phyloP scores from a whole-genome alignment of 2,797 vertebrate species.

The Tokudaia tokunoshimensis region DNA sequence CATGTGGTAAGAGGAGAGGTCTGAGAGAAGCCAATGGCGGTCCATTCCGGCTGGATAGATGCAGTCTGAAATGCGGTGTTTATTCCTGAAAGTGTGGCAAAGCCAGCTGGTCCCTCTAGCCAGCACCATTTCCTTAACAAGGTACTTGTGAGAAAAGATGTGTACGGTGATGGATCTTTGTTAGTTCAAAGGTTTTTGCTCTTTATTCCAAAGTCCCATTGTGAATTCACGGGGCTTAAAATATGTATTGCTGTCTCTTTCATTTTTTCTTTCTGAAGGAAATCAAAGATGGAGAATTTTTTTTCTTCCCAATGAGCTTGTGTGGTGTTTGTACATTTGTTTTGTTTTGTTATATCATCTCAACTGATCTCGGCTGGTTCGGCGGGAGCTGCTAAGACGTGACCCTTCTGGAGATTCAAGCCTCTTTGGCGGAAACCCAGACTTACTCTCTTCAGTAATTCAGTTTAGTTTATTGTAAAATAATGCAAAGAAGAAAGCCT shows the following conservation, averaged over 20 bases:
- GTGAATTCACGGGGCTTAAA: constrained; percentile 97
- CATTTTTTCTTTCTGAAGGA: constrained; percentile 96
- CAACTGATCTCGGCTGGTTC: constrained; percentile 84
- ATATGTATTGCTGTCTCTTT: constrained; percentile 99
- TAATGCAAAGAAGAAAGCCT: constrained; percentile 51
- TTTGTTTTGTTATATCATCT: constrained; percentile 90
- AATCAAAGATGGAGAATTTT: constrained; percentile 93
- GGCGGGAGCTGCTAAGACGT: constrained; percentile 75
- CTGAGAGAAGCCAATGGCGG: constrained; percentile 87
- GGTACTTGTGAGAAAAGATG: constrained; percentile 93
- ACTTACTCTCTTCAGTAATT: constrained; percentile 48
- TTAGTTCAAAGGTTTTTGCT: constrained; percentile 99
- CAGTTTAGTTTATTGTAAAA: constrained; percentile 54
- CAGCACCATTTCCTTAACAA: constrained; percentile 92
- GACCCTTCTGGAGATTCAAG: constrained; percentile 72
- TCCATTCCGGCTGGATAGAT: constrained; percentile 76
- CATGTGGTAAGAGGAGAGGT: constrained; percentile 86
- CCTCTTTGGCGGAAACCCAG: constrained; percentile 72
- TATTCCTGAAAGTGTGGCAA: constrained; percentile 82
- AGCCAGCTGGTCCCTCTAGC: constrained; percentile 89
- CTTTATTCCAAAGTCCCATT: constrained; percentile 99
- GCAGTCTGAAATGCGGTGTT: constrained; percentile 79
- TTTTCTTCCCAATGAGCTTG: constrained; percentile 90
- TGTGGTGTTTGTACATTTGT: constrained; percentile 91
- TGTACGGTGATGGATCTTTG: constrained; percentile 96